Evolutionary conservation across 1,140 invertebrate species (phyloP), one percentile per base, ranked within the genome.

Genomic region (Lutraria rhynchaena): DNA sequence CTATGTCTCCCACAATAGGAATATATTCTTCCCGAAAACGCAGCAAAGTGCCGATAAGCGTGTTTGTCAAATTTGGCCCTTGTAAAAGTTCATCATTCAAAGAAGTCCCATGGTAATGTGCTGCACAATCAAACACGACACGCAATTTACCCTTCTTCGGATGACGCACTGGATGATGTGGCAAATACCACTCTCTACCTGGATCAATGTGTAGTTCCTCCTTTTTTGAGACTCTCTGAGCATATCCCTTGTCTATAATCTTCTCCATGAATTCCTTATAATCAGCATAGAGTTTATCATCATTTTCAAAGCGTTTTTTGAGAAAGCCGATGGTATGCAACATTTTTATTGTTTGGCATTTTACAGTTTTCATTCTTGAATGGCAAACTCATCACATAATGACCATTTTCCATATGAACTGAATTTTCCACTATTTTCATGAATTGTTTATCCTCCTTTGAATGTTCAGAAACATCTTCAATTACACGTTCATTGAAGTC

Each of bases 11-110:
- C 46, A 71, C 51, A 1, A 86, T 58, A 0, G 77, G 85, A n/a
- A 86, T 29, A 46, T 55, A 27, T 35, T 83, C 80, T 37, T 55
- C 15, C 15, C 86, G 74, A 49, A 88, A 89, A 27, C 84, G 60
- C 0, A 87, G 46, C 4, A 89, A 73, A 7, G 86, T 83, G 4
- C 81, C 86, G 9, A 86, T 13, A 0, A 86, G 51, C n/a, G 58
- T 80, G 46, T 53, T 88, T 82, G 93, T 92, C 0, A 93, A 44
- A 69, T 89, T 89, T 15, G 93, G 91, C 9, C 88, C 88, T 9
- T 60, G 0, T 5, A 84, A 49, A 31, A 88, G 33, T 15, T 77
- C 51, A 22, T 83, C 53, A 69, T 89, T 89, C 0, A 89, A 69
- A 19, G 88, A 90, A 27, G 65, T 70, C 22, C 84, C 88, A 24